Evolutionary conservation across 2,888 invertebrate genomes (phyloP).

Genomic region (Phengaris arion): DNA sequence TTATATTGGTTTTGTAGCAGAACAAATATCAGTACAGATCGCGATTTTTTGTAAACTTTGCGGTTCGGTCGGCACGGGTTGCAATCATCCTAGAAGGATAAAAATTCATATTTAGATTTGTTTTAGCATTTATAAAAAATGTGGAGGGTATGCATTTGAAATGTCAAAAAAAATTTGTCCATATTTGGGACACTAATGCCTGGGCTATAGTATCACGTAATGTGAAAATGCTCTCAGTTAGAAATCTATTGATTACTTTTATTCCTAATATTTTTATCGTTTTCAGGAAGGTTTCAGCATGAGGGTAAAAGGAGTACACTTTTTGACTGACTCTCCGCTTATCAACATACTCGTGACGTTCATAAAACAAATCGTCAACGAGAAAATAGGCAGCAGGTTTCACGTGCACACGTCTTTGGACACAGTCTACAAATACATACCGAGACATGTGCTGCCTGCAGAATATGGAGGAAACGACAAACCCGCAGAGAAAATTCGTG

Average conservation of each 20-base stretch:
- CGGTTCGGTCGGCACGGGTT: too few species aligned
- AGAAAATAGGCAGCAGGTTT: constrained; percentile 51
- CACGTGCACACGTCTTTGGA: constrained; percentile 47
- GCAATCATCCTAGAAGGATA: too few species aligned
- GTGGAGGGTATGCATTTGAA: too few species aligned
- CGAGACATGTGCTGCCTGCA: constrained; percentile 50
- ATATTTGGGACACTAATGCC: too few species aligned
- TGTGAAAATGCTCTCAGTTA: too few species aligned
- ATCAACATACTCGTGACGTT: constrained; percentile 47
- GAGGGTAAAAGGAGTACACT: constrained; percentile 53
- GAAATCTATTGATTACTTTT: too few species aligned
- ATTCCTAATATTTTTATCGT: constrained; percentile 19
- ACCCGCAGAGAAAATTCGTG: constrained; percentile 44
- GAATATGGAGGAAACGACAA: constrained; percentile 58
- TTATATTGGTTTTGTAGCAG: too few species aligned
- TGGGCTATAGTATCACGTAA: background rate
- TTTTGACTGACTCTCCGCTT: constrained; percentile 51
- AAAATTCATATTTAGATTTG: too few species aligned
- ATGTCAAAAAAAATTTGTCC: too few species aligned
- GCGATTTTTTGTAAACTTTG: too few species aligned
- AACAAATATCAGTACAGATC: too few species aligned
- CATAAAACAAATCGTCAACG: constrained; percentile 51
- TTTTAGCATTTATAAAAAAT: too few species aligned
- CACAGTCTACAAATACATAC: constrained; percentile 44
- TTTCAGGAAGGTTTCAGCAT: constrained; percentile 60